phyloP scores from a whole-genome alignment of 2,888 invertebrate genomes.

The Drosophila melanocephala region DNA sequence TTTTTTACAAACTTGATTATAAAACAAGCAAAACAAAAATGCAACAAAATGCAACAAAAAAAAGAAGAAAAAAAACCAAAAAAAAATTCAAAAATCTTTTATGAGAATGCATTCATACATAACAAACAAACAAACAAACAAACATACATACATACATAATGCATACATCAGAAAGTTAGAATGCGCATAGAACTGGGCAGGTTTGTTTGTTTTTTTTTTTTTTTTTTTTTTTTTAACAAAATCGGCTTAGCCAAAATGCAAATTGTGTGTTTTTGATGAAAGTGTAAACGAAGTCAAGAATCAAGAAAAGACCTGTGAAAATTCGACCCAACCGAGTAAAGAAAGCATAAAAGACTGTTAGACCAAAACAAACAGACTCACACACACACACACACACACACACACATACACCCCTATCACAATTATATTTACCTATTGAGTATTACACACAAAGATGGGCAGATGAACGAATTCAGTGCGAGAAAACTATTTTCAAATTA shows the following conservation, averaged over 20 bases:
- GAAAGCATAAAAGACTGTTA: slow-evolving; percentile 65
- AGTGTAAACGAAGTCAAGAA: slow-evolving; percentile 13
- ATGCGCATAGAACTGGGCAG: slow-evolving; percentile 20
- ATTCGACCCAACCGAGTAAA: slow-evolving; percentile 51
- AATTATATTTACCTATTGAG: slow-evolving; percentile 50
- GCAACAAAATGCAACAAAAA: slow-evolving; percentile 5
- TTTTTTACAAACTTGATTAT: slow-evolving; percentile 81
- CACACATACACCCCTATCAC: not conserved
- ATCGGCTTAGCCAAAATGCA: slow-evolving; percentile 51
- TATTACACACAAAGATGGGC: slow-evolving; percentile 31
- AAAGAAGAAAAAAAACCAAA: not conserved
- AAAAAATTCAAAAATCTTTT: slow-evolving; percentile 49
- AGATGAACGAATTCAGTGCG: slow-evolving; percentile 3
- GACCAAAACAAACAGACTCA: slow-evolving; percentile 24
- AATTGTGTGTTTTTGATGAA: slow-evolving; percentile 15
- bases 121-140: not conserved
- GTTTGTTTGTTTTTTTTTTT: slow-evolving; percentile 23
- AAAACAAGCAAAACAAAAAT: slow-evolving; percentile 63
- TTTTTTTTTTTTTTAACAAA: slow-evolving; percentile 11
- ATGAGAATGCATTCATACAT: slow-evolving; percentile 27
- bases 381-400: slow-evolving; percentile 15
- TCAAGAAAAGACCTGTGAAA: slow-evolving; percentile 31
- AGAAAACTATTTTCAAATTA: slow-evolving; percentile 3
- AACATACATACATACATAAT: slow-evolving; percentile 9
- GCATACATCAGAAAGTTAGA: slow-evolving; percentile 8